Conservation (phyloP, 1,140 invertebrate genomes). For the Linepithema humile region DNA sequence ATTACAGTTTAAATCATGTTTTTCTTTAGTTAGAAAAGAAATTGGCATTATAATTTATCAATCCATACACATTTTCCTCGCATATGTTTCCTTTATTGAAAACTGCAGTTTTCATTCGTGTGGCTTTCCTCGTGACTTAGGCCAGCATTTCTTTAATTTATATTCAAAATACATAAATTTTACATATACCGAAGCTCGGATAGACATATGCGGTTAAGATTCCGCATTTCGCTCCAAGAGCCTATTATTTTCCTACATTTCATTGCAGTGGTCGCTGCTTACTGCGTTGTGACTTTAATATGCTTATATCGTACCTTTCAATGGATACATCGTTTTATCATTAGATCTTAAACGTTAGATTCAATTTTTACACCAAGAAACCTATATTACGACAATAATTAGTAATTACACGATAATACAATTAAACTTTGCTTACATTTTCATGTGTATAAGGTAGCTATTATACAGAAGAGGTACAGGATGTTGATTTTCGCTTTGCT, state of each 20-base stretch:
- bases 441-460: constrained; percentile 78
- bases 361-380: constrained; percentile 83
- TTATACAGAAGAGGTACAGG: constrained; percentile 81
- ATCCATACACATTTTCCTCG: constrained; percentile 54
- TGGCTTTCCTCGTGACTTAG: constrained; percentile 67
- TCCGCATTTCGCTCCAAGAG: constrained; percentile 63
- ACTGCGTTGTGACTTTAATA: constrained; percentile 64
- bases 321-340: constrained; percentile 75
- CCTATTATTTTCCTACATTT: constrained; percentile 66
- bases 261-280: constrained; percentile 62
- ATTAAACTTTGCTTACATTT: constrained; percentile 80
- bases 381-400: constrained; percentile 82
- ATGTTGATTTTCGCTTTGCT: constrained; percentile 70
- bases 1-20: constrained; percentile 66
- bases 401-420: constrained; percentile 82
- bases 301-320: constrained; percentile 68
- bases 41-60: constrained; percentile 63
- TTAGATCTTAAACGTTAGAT: constrained; percentile 80
- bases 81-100: not conserved
- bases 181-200: constrained; percentile 61
- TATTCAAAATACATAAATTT: constrained; percentile 78
- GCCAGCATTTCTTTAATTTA: constrained; percentile 74
- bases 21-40: constrained; percentile 69
- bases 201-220: constrained; percentile 42
- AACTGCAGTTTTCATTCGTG: constrained; percentile 50